Conservation (phyloP, 1,140 invertebrate species). For the Hyphantria cunea region DNA sequence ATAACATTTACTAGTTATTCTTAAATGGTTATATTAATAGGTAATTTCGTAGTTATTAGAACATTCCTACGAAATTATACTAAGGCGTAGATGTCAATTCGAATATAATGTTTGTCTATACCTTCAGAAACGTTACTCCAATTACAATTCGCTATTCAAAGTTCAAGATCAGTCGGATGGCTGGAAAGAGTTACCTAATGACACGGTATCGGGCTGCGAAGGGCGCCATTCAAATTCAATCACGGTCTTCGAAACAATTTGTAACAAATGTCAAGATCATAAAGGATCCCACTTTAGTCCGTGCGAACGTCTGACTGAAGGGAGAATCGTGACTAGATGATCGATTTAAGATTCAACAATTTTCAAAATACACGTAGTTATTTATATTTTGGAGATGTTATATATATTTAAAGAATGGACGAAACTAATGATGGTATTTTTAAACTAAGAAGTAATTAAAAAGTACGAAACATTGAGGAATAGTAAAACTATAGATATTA, state of each 20-base stretch:
- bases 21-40: no score
- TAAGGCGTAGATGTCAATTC: background rate
- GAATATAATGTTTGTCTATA: no score
- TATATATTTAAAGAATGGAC: no score
- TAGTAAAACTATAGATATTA: no score
- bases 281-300: conserved; percentile 41
- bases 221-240: conserved; percentile 47
- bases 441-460: no score
- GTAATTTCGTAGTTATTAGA: no score
- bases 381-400: background rate
- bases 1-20: no score
- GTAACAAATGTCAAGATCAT: conserved; percentile 56
- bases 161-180: conserved; percentile 32
- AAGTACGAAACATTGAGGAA: no score
- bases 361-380: conserved; percentile 12
- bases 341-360: conserved; percentile 13
- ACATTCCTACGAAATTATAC: background rate
- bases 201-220: conserved; percentile 36
- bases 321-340: conserved; percentile 29
- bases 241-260: conserved; percentile 50
- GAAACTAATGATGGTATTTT: no score
- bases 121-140: conserved; percentile 1
- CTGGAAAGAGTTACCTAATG: conserved; percentile 36
- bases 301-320: conserved; percentile 30
- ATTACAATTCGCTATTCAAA: conserved; percentile 20